Conservation (phyloP, 2,797 vertebrate genomes). For the Margarornis squamiger region DNA sequence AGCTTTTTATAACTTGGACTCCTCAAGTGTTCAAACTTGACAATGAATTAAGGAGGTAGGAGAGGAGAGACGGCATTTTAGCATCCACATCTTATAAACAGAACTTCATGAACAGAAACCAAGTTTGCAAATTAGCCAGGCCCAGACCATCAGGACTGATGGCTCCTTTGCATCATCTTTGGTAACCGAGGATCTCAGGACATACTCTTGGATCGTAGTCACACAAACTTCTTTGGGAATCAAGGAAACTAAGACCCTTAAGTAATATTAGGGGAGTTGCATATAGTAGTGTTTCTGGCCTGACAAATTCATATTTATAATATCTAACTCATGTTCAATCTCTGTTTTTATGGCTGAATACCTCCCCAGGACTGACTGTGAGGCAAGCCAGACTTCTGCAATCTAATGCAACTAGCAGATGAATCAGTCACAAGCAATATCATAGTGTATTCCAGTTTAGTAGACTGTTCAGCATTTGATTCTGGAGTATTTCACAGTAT, state of each 20-base stretch:
- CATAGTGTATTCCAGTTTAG: neutral
- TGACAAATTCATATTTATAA: neutral
- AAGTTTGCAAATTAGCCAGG: neutral
- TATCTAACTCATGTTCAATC: neutral
- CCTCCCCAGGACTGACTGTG: neutral
- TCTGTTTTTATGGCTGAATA: neutral
- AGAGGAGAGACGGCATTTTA: neutral
- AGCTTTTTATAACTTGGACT: neutral
- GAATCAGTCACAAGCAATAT: neutral
- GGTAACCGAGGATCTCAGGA: neutral
- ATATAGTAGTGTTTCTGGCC: neutral
- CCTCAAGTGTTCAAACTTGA: neutral
- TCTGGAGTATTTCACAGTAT: neutral
- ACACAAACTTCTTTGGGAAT: neutral
- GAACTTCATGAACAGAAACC: neutral
- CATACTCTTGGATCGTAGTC: neutral
- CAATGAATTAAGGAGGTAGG: neutral
- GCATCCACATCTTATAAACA: neutral
- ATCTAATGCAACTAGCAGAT: neutral
- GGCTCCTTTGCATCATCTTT: neutral
- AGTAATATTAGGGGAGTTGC: neutral
- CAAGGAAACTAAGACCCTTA: neutral
- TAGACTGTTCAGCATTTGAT: neutral
- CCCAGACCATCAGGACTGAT: neutral
- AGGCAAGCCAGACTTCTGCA: neutral